Evolutionary conservation across 2,888 invertebrate genomes (phyloP).

Genomic region (Drosophila borborema): DNA sequence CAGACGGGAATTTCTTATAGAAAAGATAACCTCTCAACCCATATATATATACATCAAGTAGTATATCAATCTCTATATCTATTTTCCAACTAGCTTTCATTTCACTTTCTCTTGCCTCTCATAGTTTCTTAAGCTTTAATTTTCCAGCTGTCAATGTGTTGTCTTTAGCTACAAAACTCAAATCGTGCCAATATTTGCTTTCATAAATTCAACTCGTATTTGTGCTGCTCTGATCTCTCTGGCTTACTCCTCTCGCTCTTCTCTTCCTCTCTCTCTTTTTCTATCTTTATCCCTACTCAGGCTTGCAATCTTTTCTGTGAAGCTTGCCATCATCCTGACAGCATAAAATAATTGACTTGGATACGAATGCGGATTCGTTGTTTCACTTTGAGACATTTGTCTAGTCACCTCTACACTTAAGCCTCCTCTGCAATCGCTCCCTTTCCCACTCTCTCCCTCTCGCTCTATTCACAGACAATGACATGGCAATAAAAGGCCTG

Average conservation of each 20-base stretch:
- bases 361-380: conserved; percentile 33
- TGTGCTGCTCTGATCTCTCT: background rate
- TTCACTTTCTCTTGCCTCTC: background rate
- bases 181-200: conserved; percentile 17
- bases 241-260: too few relatives aligned
- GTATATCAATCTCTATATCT: too few relatives aligned
- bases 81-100: background rate
- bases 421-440: background rate
- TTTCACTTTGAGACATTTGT: conserved; percentile 35
- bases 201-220: background rate
- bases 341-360: conserved; percentile 58
- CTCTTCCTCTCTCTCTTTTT: background rate
- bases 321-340: conserved; percentile 50
- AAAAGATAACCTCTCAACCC: too few relatives aligned
- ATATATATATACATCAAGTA: too few relatives aligned
- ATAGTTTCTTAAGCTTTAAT: background rate
- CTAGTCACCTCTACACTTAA: conserved; percentile 37
- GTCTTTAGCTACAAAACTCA: background rate
- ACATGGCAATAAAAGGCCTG: conserved; percentile 58
- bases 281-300: background rate
- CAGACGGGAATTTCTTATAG: too few relatives aligned
- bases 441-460: too few relatives aligned
- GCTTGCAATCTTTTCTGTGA: conserved; percentile 33
- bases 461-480: conserved; percentile 32
- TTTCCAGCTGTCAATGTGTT: conserved; percentile 7